These are phyloP conservation scores for Agrochola lychnidis DNA, from an alignment of 2,888 invertebrate genomes.

Conservation along the genomic window DNA sequence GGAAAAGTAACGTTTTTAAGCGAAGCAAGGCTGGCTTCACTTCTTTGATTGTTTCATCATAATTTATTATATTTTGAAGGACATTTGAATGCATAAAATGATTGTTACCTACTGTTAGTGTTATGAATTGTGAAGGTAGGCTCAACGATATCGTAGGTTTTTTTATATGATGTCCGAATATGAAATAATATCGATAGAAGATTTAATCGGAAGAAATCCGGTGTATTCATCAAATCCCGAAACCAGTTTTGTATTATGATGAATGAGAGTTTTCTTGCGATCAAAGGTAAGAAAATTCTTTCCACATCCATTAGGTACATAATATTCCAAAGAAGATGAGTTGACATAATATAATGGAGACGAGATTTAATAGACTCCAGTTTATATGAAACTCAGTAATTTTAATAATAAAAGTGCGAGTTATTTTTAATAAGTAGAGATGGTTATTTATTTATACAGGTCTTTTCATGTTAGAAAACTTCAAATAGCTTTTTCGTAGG, in stretches of 20 bases:
- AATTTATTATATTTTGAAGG: constrained; percentile 19
- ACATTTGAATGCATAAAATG: not conserved
- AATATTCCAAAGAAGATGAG: constrained; percentile 14
- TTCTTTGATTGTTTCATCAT: not conserved
- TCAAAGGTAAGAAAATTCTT: constrained; percentile 16
- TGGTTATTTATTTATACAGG: not conserved
- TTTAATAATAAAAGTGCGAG: no score
- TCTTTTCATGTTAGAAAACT: not conserved
- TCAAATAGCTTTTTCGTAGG: not conserved
- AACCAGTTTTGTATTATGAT: constrained; percentile 20
- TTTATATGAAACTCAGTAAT: not conserved
- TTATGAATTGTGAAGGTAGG: not conserved
- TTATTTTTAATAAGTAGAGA: constrained; percentile 8
- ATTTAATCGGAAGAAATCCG: constrained; percentile 1
- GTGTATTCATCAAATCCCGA: constrained; percentile 24
- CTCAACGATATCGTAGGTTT: not conserved
- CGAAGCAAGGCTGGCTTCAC: constrained; percentile 30
- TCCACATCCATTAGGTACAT: constrained; percentile 6
- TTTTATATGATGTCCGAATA: not conserved
- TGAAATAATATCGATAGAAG: not conserved
- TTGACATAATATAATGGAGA: not conserved
- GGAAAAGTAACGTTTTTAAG: constrained; percentile 28
- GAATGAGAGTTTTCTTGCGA: constrained; percentile 15
- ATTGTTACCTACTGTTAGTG: not conserved
- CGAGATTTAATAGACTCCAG: not conserved